phyloP scores from a whole-genome alignment of 2,113 vertebrate genomes.

The Lontra canadensis region DNA sequence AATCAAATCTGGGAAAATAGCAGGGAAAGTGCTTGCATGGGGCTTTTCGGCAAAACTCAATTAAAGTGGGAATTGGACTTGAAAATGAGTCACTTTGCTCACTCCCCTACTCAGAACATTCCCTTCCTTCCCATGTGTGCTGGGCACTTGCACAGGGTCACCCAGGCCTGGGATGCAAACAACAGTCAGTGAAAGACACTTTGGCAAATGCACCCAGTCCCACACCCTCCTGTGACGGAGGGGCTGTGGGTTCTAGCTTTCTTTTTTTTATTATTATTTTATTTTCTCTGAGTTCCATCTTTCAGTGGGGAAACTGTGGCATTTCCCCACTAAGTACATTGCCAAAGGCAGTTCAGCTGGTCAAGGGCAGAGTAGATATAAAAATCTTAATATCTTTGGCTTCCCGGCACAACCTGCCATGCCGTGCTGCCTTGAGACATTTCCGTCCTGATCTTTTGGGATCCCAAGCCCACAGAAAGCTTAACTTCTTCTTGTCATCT shows the following conservation, averaged over 20 bases:
- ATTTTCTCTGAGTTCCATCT: background rate
- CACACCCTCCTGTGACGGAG: background rate
- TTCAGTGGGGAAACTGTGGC: background rate
- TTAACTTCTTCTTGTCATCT: background rate
- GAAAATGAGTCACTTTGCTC: slow-evolving; percentile 44
- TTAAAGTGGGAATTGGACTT: slow-evolving; percentile 68
- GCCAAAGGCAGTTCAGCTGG: background rate
- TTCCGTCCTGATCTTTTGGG: too few species aligned
- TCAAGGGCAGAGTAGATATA: background rate
- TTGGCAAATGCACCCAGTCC: background rate
- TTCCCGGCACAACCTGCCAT: background rate
- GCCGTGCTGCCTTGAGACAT: background rate
- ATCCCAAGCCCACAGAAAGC: background rate
- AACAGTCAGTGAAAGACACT: background rate
- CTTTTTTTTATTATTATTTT: background rate
- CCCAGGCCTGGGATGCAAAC: background rate
- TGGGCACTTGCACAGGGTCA: background rate
- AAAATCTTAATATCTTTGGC: background rate
- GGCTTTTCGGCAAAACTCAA: slow-evolving; percentile 70
- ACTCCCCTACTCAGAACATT: background rate
- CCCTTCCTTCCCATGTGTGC: fast-evolving
- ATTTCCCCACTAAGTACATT: background rate
- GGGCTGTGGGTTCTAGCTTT: background rate
- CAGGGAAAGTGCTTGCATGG: slow-evolving; percentile 66
- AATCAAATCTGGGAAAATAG: slow-evolving; percentile 69